Evolutionary conservation across 2,797 vertebrate species (phyloP).

Genomic region (Perodicticus potto): DNA sequence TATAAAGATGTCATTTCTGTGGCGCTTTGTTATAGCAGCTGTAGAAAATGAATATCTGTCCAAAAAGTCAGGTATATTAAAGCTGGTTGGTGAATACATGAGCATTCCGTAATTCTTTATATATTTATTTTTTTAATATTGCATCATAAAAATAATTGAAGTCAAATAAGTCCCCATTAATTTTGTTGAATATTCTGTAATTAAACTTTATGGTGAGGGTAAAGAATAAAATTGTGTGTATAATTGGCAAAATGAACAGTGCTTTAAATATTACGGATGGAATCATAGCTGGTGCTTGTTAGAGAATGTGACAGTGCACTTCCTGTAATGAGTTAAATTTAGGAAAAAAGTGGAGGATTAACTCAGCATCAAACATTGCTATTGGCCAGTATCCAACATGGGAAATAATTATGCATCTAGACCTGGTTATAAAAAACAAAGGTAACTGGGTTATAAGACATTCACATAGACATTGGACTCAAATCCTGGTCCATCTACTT

Average conservation of each 20-base stretch:
- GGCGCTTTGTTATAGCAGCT: not conserved
- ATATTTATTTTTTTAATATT: not conserved
- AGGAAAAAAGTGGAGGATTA: not conserved
- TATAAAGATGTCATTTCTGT: not conserved
- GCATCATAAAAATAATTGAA: not conserved
- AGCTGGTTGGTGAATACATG: not conserved
- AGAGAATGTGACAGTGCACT: not conserved
- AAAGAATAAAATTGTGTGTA: not conserved
- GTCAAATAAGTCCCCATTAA: not conserved
- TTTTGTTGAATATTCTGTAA: not conserved
- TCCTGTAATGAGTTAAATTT: not conserved
- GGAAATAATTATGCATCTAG: not conserved
- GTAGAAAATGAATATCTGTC: not conserved
- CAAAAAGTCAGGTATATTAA: not conserved
- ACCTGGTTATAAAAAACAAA: not conserved
- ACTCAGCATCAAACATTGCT: not conserved
- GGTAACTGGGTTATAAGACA: not conserved
- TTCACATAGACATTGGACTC: not conserved
- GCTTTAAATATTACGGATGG: not conserved
- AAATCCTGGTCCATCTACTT: not conserved
- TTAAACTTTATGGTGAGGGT: not conserved
- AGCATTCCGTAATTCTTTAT: not conserved
- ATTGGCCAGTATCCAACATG: not conserved
- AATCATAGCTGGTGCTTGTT: not conserved
- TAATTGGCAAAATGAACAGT: not conserved